Conservation (phyloP, 2,797 vertebrate genomes). For the Lepus townsendii region DNA sequence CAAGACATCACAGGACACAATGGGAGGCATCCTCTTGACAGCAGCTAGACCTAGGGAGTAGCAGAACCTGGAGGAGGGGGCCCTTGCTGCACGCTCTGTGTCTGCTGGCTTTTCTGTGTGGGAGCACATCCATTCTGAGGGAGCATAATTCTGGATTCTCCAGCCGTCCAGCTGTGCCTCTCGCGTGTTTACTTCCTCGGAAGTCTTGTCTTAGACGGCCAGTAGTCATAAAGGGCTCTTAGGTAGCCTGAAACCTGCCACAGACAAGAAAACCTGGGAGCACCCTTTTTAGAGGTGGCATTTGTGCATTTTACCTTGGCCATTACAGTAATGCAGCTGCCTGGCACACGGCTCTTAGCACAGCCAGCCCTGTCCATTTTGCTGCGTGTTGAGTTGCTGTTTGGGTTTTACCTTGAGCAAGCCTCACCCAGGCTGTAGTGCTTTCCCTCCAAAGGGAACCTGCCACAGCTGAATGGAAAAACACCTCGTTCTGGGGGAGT, state of each 20-base stretch:
- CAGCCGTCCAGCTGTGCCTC: conserved; percentile 52
- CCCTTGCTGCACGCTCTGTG: not conserved
- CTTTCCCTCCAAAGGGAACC: conserved; percentile 47
- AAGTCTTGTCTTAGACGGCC: conserved; percentile 69
- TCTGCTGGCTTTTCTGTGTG: conserved; percentile 59
- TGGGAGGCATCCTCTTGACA: conserved; percentile 68
- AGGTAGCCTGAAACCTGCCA: conserved; percentile 30
- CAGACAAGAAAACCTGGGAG: conserved; percentile 19
- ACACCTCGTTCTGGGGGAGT: conserved; percentile 51
- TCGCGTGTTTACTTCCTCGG: conserved; percentile 43
- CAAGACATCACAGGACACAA: conserved; percentile 60
- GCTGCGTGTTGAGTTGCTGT: conserved; percentile 61
- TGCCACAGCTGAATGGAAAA: conserved; percentile 67
- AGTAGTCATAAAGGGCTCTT: not conserved
- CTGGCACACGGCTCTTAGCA: conserved; percentile 10
- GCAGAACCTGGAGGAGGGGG: not conserved
- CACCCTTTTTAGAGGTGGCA: conserved; percentile 5
- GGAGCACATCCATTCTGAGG: conserved; percentile 40
- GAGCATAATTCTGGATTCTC: conserved; percentile 59
- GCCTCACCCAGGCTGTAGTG: conserved; percentile 54
- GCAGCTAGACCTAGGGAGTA: conserved; percentile 51
- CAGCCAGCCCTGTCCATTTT: conserved; percentile 54
- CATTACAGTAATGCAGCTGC: conserved; percentile 64
- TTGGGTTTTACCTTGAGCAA: conserved; percentile 71
- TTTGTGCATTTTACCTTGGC: conserved; percentile 61